Evolutionary conservation across 64 coral and sea anemone species (phyloP).

Genomic region (Porites lutea): DNA sequence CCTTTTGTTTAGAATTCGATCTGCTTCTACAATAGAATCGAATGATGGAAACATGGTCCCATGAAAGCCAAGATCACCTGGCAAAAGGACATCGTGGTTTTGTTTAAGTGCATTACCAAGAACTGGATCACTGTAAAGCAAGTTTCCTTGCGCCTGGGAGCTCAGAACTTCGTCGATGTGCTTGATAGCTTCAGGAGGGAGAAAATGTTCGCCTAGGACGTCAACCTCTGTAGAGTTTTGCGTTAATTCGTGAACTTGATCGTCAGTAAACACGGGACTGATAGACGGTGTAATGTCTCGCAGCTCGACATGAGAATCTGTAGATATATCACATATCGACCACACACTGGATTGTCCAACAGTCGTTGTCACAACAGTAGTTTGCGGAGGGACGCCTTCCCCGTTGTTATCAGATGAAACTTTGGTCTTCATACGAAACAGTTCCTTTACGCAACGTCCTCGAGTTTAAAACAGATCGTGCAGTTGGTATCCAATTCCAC

Average conservation of each 20-base stretch:
- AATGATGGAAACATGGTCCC: conserved; percentile 46
- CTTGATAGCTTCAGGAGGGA: conserved; percentile 85
- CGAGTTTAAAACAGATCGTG: not conserved
- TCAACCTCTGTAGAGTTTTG: conserved; percentile 79
- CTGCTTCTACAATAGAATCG: conserved; percentile 28
- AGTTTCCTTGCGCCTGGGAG: conserved; percentile 73
- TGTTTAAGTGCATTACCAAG: conserved; percentile 40
- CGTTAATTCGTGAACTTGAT: conserved; percentile 91
- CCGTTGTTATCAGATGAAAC: conserved; percentile 24
- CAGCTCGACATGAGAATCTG: conserved; percentile 74
- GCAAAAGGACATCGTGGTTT: conserved; percentile 71
- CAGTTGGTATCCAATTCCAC: too few relatives aligned
- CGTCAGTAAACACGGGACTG: conserved; percentile 93
- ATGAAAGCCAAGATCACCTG: conserved; percentile 54
- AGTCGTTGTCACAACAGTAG: conserved; percentile 29
- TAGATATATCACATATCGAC: conserved; percentile 60
- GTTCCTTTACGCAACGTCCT: not conserved
- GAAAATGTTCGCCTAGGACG: conserved; percentile 72
- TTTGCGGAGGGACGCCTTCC: conserved; percentile 37
- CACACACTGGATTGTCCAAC: conserved; percentile 62
- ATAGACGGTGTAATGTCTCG: conserved; percentile 95
- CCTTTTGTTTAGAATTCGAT: conserved; percentile 35
- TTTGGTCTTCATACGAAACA: conserved; percentile 52
- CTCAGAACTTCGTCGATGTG: conserved; percentile 84
- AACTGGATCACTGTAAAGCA: conserved; percentile 70